Percentiles rank a stretch among this genome's conserved stretches.
Conservation (phyloP, 2,888 invertebrate species). For the Nomada goodeniana region DNA sequence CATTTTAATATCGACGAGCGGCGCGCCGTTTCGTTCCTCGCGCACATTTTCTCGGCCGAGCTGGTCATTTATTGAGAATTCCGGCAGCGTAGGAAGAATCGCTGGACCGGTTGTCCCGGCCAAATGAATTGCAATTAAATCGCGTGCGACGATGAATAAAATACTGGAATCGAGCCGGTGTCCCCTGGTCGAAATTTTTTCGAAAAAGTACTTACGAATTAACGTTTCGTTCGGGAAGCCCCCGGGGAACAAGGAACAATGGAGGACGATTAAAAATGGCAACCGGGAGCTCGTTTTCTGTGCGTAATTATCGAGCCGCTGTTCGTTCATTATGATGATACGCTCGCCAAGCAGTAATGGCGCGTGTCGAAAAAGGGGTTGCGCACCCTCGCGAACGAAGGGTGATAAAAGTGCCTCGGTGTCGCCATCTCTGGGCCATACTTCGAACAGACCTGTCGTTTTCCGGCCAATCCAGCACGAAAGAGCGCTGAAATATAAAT, state of each 20-base stretch:
- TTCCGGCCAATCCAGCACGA: slow-evolving; percentile 33
- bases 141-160: not conserved
- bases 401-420: slow-evolving; percentile 70
- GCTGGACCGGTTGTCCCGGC: not conserved
- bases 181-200: not conserved
- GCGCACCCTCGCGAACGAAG: slow-evolving; percentile 44
- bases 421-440: slow-evolving; percentile 78
- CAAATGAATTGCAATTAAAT: slow-evolving; percentile 33
- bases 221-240: not conserved
- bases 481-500: slow-evolving; percentile 56
- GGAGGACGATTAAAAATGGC: slow-evolving; percentile 30
- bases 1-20: slow-evolving; percentile 32
- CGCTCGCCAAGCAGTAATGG: slow-evolving; percentile 60
- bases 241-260: slow-evolving; percentile 5
- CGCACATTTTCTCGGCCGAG: not conserved
- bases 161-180: not conserved
- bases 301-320: slow-evolving; percentile 40
- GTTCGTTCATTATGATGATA: slow-evolving; percentile 48
- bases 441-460: slow-evolving; percentile 69
- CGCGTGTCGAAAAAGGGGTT: slow-evolving; percentile 62
- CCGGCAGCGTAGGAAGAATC: slow-evolving; percentile 22
- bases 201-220: slow-evolving; percentile 19
- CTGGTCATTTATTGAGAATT: slow-evolving; percentile 37
- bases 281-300: slow-evolving; percentile 7
- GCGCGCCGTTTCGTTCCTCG: not conserved